Conservation (phyloP, 30 jellyfish, hydroid and myxozoan species). For the Chrysaora quinquecirrha region DNA sequence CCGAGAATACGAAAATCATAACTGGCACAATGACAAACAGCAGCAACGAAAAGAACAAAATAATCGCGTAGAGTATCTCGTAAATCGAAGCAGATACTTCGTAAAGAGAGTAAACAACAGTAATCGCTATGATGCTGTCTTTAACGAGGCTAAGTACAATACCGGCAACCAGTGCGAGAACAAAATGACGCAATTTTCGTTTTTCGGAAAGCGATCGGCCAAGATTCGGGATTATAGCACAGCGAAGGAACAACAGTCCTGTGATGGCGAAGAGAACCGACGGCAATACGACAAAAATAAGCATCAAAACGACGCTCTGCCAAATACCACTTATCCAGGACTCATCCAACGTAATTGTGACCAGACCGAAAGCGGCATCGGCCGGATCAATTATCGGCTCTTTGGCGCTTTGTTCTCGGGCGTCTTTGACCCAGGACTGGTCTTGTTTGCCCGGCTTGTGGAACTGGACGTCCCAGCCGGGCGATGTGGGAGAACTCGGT, state of each 20-base stretch:
- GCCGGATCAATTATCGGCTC: constrained; percentile 55
- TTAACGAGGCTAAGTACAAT: constrained; percentile 39
- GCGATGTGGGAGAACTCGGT: constrained; percentile 27
- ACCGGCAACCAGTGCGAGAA: constrained; percentile 3
- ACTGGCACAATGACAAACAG: constrained; percentile 30
- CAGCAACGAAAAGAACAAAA: constrained; percentile 25
- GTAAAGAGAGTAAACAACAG: constrained; percentile 8
- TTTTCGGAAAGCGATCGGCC: constrained; percentile 58
- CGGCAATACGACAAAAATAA: constrained; percentile 29
- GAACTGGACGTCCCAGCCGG: constrained; percentile 17
- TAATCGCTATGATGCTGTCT: constrained; percentile 38
- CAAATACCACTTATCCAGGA: constrained; percentile 39
- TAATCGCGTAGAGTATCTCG: constrained; percentile 25
- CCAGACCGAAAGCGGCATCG: constrained; percentile 12
- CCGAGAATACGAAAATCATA: constrained; percentile 39
- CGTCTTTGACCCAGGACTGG: constrained; percentile 62
- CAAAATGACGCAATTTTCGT: constrained; percentile 8
- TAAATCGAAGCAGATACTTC: constrained; percentile 12
- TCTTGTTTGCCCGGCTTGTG: constrained; percentile 20
- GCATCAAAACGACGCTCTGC: constrained; percentile 11
- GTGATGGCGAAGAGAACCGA: constrained; percentile 48
- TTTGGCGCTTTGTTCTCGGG: constrained; percentile 51
- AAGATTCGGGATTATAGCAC: constrained; percentile 25
- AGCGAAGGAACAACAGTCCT: constrained; percentile 31
- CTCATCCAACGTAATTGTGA: constrained; percentile 19